These are phyloP conservation scores for Oceanodroma leucorhoa DNA, from an alignment of 2,797 vertebrate species.

Conservation along the genomic window DNA sequence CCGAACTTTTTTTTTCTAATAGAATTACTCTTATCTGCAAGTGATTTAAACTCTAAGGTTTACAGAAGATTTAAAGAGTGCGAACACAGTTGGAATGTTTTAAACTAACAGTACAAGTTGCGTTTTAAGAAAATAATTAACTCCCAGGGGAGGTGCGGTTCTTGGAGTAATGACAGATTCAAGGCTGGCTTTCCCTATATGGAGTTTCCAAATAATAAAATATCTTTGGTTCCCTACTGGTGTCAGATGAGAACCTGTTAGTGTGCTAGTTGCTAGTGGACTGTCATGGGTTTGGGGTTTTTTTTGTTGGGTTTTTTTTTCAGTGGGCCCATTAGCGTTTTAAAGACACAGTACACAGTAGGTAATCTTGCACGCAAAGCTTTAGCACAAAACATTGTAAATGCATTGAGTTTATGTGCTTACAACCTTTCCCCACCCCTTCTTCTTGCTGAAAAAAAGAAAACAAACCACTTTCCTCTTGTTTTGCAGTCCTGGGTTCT, in stretches of 20 bases:
- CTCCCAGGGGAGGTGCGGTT: constrained; percentile 85
- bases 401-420: not conserved
- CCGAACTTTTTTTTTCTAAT: constrained; percentile 67
- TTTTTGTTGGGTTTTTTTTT: constrained; percentile 10
- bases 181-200: constrained; percentile 82
- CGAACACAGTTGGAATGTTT: constrained; percentile 90
- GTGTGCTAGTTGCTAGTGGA: constrained; percentile 86
- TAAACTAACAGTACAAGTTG: constrained; percentile 85
- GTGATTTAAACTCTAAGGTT: constrained; percentile 82
- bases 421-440: not conserved
- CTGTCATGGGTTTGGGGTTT: constrained; percentile 74
- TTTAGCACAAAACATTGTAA: not conserved
- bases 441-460: not conserved
- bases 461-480: not conserved
- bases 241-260: constrained; percentile 91
- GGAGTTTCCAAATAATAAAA: constrained; percentile 91
- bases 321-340: constrained; percentile 73
- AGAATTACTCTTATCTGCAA: constrained; percentile 84
- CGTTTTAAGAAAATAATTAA: constrained; percentile 91
- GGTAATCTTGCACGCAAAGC: constrained; percentile 16
- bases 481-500: not conserved
- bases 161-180: constrained; percentile 84
- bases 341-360: constrained; percentile 71
- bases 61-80: constrained; percentile 91
- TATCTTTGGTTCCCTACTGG: constrained; percentile 84